phyloP scores from a whole-genome alignment of 2,888 invertebrate genomes.

The Stenurella melanura region DNA sequence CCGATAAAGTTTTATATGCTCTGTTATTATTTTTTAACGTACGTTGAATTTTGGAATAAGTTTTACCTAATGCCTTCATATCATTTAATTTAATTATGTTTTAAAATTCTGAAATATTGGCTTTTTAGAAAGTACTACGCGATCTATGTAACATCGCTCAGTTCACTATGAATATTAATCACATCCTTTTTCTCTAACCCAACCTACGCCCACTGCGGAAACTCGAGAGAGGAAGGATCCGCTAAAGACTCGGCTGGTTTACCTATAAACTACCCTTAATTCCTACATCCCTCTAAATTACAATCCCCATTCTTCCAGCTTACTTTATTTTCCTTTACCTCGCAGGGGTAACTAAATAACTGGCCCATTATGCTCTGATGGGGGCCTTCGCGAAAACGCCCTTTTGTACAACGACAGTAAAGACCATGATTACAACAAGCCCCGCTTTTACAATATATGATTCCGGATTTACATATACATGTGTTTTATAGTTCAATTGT shows the following conservation, averaged over 20 bases:
- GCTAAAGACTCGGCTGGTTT: conserved; percentile 73
- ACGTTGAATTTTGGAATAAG: too few species aligned
- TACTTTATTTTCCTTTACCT: conserved; percentile 73
- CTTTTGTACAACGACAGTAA: conserved; percentile 53
- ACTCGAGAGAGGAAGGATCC: conserved; percentile 64
- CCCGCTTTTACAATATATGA: conserved; percentile 70
- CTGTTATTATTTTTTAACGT: too few species aligned
- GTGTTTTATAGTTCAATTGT: conserved; percentile 71
- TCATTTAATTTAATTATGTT: too few species aligned
- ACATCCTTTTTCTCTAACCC: conserved; percentile 1
- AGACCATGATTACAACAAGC: conserved; percentile 62
- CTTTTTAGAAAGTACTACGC: too few species aligned
- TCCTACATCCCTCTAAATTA: conserved; percentile 75
- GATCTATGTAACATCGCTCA: too few species aligned
- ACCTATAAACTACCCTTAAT: conserved; percentile 76
- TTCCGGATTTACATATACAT: conserved; percentile 72
- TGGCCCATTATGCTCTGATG: conserved; percentile 72
- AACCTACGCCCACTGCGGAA: conserved; percentile 44
- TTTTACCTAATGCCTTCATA: too few species aligned
- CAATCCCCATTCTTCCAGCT: conserved; percentile 74
- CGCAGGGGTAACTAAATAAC: conserved; percentile 73
- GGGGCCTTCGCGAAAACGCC: conserved; percentile 61
- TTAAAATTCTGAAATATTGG: too few species aligned
- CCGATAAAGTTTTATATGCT: too few species aligned
- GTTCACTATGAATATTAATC: not conserved